Percentiles rank a stretch among this genome's conserved stretches.
phyloP scores from a whole-genome alignment of 2,888 invertebrate species.

The Rapana venosa region DNA sequence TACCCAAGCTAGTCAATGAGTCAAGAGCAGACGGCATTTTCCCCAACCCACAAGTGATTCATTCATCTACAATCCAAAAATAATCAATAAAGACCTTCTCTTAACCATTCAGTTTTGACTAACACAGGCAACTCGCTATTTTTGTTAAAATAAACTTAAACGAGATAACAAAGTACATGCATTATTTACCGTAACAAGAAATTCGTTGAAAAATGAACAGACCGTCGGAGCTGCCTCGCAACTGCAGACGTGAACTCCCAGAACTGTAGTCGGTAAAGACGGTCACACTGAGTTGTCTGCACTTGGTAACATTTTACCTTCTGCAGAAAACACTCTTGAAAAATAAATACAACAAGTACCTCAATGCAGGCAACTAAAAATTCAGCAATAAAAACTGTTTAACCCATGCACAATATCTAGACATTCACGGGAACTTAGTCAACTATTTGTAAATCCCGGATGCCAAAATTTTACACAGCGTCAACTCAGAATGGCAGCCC shows the following conservation, averaged over 20 bases:
- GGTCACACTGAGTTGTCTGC: constrained; percentile 10
- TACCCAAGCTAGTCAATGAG: too few species aligned
- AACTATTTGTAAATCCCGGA: background rate
- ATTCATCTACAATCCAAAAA: background rate
- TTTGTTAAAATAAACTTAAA: background rate
- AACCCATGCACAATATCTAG: too few species aligned
- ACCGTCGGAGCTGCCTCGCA: background rate
- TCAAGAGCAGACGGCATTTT: background rate
- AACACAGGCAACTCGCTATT: constrained; percentile 6
- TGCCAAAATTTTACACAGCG: constrained; percentile 6
- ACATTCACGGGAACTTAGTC: too few species aligned
- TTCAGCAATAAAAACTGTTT: too few species aligned
- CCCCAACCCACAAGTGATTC: constrained; percentile 13
- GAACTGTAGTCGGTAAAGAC: too few species aligned
- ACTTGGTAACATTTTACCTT: background rate
- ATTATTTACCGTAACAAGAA: background rate
- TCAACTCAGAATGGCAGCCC: constrained; percentile 7
- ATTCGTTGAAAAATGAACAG: background rate
- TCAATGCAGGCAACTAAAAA: too few species aligned
- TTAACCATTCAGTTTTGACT: background rate
- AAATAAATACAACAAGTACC: too few species aligned
- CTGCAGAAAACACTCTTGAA: background rate
- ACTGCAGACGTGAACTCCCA: background rate
- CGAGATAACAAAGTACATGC: background rate
- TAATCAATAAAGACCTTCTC: background rate